These are phyloP conservation scores for Triplophysa bombifrons DNA, from an alignment of 2,797 vertebrate species.

Conservation along the genomic window DNA sequence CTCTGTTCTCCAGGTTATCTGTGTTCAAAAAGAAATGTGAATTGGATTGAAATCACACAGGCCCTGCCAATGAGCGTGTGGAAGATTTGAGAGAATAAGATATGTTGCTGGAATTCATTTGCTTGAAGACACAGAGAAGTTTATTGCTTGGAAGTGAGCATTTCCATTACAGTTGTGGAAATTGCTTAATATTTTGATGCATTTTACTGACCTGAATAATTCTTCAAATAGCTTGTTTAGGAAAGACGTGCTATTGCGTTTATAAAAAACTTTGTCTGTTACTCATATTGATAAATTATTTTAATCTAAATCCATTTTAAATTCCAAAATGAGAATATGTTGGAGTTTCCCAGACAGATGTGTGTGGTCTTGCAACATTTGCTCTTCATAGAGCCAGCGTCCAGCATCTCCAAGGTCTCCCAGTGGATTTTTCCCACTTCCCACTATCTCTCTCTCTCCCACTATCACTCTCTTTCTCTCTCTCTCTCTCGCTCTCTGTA, in stretches of 20 bases:
- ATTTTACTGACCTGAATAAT: too few relatives aligned
- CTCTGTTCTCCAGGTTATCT: conserved; percentile 49
- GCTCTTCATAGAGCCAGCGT: conserved; percentile 9
- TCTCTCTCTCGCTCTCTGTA: conserved; percentile 14
- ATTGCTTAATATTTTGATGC: neutral
- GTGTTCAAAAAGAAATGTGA: conserved; percentile 44
- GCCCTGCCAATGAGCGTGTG: conserved; percentile 6
- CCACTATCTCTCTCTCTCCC: conserved; percentile 1
- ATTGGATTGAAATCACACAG: conserved; percentile 23
- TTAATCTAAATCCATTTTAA: too few relatives aligned
- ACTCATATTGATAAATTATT: too few relatives aligned
- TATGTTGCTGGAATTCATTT: conserved; percentile 21
- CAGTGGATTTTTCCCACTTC: neutral
- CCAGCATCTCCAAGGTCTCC: neutral
- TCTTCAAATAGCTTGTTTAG: too few relatives aligned
- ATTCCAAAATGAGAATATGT: too few relatives aligned
- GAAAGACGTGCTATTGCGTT: too few relatives aligned
- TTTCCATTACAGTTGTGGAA: neutral
- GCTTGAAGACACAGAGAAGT: neutral
- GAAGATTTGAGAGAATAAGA: neutral
- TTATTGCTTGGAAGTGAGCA: neutral
- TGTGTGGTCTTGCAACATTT: conserved; percentile 38
- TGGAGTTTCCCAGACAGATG: neutral
- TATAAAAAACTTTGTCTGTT: too few relatives aligned
- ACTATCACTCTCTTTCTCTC: conserved; percentile 1